Base-by-base conservation (phyloP, 1,140 invertebrate genomes). In the Oncopeltus fasciatus region DNA sequence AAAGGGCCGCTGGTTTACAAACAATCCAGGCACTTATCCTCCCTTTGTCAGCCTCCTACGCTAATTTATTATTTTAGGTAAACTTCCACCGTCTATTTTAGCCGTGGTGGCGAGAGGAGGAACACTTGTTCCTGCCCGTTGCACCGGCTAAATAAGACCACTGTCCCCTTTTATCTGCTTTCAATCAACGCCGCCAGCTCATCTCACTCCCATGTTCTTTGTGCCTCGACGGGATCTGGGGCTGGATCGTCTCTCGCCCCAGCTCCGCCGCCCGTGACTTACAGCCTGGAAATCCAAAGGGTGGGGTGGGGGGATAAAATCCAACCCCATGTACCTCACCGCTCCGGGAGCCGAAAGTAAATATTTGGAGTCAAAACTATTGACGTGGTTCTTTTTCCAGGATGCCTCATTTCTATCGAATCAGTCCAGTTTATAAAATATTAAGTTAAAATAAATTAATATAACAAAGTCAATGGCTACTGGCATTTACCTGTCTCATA, bases 31-130 rank as follows among this genome's bases (percentile, higher is more conserved):
- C 44, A 46, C 44, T 46, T 46, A 46, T 18, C 44, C 21, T 46
- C 44, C 44, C 44, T 46, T 46, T 46, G 44, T 46, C 44, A 46
- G 44, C n/a, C n/a, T 46, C 44, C 44, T 46, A 46, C 44, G 44
- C 44, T 46, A 46, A 46, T 46, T 46, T 46, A 46, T 46, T 46
- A 46, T 46, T 46, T 46, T 46, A 46, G 44, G 44, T 46, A 46
- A 46, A 46, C 44, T 46, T 46, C 44, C 44, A 46, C 44, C 21
- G 44, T 46, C 44, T 46, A 46, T 46, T 46, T 46, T 46, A 46
- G 21, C 44, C 44, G n/a, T n/a, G n/a, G n/a, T n/a, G n/a, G n/a
- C n/a, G n/a, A n/a, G 44, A 46, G 44, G 21, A 46, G 44, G 44
- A 46, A 46, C 44, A 46, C 44, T 46, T 46, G 44, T 20, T 46